phyloP scores from a whole-genome alignment of 1,140 invertebrate genomes.

The Chironomus tepperi region DNA sequence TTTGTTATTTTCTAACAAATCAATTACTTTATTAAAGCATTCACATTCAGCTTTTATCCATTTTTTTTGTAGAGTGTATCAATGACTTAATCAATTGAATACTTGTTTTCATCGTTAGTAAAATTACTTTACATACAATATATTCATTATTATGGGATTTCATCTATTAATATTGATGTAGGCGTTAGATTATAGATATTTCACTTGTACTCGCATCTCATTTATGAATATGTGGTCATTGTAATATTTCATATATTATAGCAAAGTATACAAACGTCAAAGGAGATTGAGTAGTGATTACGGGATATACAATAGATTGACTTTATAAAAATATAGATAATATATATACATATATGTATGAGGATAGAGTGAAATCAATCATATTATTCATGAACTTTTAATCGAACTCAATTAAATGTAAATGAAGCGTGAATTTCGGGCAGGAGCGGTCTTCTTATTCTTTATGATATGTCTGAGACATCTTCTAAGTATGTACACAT shows the following conservation, averaged over 20 bases:
- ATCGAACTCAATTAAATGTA: conserved; percentile 8
- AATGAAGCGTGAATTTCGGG: neutral
- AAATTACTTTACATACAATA: conserved; percentile 1
- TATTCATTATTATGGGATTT: neutral
- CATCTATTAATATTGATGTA: neutral
- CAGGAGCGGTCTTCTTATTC: neutral
- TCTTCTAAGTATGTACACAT: no score
- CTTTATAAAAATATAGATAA: no score
- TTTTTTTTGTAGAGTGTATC: neutral
- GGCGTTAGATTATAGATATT: neutral
- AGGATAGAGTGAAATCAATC: neutral
- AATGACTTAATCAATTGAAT: neutral
- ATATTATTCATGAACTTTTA: conserved; percentile 7
- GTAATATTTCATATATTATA: no score
- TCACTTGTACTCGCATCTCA: neutral
- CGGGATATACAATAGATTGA: no score
- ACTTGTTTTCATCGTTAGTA: neutral
- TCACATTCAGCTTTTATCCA: no score
- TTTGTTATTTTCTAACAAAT: no score
- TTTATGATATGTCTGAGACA: neutral
- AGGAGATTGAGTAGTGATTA: neutral
- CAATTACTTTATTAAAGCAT: no score
- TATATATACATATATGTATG: no score
- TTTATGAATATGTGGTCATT: conserved; percentile 5
- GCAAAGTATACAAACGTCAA: neutral